Conservation (phyloP, 37 sponge, comb jelly and placozoan genomes). For the Beroe ovata region DNA sequence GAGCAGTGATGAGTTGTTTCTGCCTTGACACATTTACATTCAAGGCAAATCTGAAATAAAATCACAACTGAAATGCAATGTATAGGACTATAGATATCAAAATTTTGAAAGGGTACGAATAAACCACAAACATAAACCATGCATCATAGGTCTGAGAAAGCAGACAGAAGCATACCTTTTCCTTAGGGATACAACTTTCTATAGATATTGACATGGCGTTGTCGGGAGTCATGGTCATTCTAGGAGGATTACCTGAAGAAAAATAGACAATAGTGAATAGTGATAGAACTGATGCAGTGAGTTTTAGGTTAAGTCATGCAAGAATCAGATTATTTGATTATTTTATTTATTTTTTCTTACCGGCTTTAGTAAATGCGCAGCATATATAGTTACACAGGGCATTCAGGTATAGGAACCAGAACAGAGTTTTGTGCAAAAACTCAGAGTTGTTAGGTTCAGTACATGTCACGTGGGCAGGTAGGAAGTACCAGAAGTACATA, state of each 20-base stretch:
- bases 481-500: constrained; percentile 54
- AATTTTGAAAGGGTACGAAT: too few species aligned
- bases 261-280: neutral
- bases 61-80: neutral
- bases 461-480: constrained; percentile 23
- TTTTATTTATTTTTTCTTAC: too few species aligned
- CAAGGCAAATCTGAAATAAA: constrained; percentile 40
- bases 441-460: neutral
- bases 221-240: constrained; percentile 42
- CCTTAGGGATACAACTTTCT: constrained; percentile 60
- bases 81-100: neutral
- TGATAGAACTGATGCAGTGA: too few species aligned
- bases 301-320: too few species aligned
- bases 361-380: constrained; percentile 16
- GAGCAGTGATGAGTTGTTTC: constrained; percentile 55
- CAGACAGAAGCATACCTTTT: constrained; percentile 12
- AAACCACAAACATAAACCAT: too few species aligned
- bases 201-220: constrained; percentile 62
- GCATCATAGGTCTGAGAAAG: too few species aligned
- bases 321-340: too few species aligned
- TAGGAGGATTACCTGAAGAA: constrained; percentile 38
- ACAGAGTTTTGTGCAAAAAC: neutral
- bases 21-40: constrained; percentile 62
- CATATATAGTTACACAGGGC: constrained; percentile 38
- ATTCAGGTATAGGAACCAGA: constrained; percentile 20